Evolutionary conservation across 2,797 vertebrate species (phyloP), one percentile per base, ranked within the genome.

Genomic region (Halcyon chelicuti): DNA sequence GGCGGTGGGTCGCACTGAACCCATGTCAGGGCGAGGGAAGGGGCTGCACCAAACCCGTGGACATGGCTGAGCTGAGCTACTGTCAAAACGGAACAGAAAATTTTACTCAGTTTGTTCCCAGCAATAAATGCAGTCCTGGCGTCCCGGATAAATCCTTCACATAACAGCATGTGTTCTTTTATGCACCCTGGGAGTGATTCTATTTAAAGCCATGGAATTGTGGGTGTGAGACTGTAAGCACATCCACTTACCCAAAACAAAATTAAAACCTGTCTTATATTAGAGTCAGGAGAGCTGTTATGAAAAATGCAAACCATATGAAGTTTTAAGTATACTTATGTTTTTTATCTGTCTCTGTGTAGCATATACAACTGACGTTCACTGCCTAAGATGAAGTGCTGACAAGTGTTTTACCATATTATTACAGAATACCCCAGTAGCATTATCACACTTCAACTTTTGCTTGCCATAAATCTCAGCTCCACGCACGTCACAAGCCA

Each of bases 321-420:
- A 96, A 96, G 86, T 74, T 97, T 95, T 94, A 94, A 95, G 91
- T 20, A 93, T 93, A 96, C 94, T 95, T 92, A 95, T 93, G 94
- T 78, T 97, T 94, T 92, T 80, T 91, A 96, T 95, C 95, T 96
- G 86, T 96, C 94, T 97, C 93, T 93, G 95, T 71, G 81, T 90
- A 97, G 92, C 95, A 93, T 90, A 97, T 87, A 96, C 94, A 95
- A 95, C 55, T 87, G 75, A 87, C 91, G 96, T 96, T 90, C 81
- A 85, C 65, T 95, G 92, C 75, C 83, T 68, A 79, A 83, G 29
- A 94, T 91, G 91, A 94, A 91, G 96, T 86, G 88, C 71, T 92
- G 93, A 95, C 96, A 97, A 96, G 92, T 89, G 94, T 95, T 96
- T 96, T 95, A 96, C 95, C 94, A 85, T 93, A 91, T 96, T 96